Evolutionary conservation across 1,140 invertebrate genomes (phyloP).

Genomic region (Drosophila orosa): DNA sequence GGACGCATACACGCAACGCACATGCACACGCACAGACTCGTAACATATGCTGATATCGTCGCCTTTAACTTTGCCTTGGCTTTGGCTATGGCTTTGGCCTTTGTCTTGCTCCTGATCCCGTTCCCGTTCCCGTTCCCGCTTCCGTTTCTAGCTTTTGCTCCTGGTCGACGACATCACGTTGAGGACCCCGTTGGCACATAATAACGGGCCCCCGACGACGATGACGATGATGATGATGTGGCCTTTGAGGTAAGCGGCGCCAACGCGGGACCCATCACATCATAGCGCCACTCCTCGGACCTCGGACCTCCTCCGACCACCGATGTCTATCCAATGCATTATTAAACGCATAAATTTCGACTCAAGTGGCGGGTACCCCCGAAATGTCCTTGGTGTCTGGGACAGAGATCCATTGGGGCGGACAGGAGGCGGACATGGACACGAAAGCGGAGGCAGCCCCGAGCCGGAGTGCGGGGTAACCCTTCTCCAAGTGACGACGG

Average conservation of each 20-base stretch:
- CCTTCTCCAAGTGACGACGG: constrained; percentile 21
- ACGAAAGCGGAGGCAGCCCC: not conserved
- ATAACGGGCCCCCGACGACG: constrained; percentile 48
- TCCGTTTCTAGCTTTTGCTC: not conserved
- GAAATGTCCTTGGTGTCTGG: constrained; percentile 33
- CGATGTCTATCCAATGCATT: constrained; percentile 47
- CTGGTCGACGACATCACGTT: constrained; percentile 57
- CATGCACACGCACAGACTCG: constrained; percentile 25
- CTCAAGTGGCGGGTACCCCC: constrained; percentile 35
- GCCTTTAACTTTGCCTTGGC: constrained; percentile 26
- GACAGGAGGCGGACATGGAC: constrained; percentile 15
- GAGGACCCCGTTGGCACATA: constrained; percentile 78
- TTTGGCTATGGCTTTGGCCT: constrained; percentile 23
- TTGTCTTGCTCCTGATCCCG: constrained; percentile 21
- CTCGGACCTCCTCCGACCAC: constrained; percentile 1
- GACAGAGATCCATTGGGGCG: constrained; percentile 29
- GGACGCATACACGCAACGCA: constrained; percentile 4
- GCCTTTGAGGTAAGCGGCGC: constrained; percentile 52
- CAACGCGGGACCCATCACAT: constrained; percentile 32
- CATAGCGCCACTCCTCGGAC: not conserved
- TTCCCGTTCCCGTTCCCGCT: not conserved
- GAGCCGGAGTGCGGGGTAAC: not conserved
- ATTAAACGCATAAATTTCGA: constrained; percentile 59
- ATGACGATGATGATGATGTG: constrained; percentile 41
- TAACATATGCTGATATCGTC: constrained; percentile 78